Base-by-base conservation (phyloP, 2,888 invertebrate genomes). In the Luffia ferchaultella region DNA sequence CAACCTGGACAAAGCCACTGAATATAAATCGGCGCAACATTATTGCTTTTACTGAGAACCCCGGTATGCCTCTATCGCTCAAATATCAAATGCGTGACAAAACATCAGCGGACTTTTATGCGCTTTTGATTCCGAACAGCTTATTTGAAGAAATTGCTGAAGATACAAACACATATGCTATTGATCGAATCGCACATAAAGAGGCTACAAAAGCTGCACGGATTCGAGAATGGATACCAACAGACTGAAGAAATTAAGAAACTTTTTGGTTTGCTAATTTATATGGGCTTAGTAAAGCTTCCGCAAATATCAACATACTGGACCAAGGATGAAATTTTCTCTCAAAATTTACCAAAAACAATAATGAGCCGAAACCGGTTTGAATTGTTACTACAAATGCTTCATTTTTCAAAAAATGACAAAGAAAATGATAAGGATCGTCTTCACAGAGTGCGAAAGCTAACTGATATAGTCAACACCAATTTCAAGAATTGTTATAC, bases 371-470 rank as follows among this genome's bases (percentile, higher is more conserved):
- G 30, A 30, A 30, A 30, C 12, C 3, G 30, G 12, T 66, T 65
- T 50, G 62, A 62, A 48, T 49, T 62, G 16, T 42, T 64, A 7
- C 53, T 63, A 18, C 59, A 57, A 52, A 62, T 63, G 57, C 9
- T 65, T 17, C 64, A 66, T 57, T 66, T 68, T 55, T 61, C 62
- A 16, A 49, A 62, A 46, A 52, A 62, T 48, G 61, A 64, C 46
- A 58, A 64, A 41, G 53, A 49, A 41, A 55, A 63, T 48, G 58
- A 56, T 47, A 53, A 57, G 9, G 58, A 64, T 48, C 55, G 64
- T 40, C 53, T 65, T 41, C 58, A 59, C 51, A 55, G 59, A 44
- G 51, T 62, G 50, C 19, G 48, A 45, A 9, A 55, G n/a, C 50
- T 61, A 19, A 50, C 64, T 43, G 53, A 67, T 44, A 53, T 52